Base-by-base conservation (phyloP, 2,797 vertebrate genomes). In the Merluccius polli region DNA sequence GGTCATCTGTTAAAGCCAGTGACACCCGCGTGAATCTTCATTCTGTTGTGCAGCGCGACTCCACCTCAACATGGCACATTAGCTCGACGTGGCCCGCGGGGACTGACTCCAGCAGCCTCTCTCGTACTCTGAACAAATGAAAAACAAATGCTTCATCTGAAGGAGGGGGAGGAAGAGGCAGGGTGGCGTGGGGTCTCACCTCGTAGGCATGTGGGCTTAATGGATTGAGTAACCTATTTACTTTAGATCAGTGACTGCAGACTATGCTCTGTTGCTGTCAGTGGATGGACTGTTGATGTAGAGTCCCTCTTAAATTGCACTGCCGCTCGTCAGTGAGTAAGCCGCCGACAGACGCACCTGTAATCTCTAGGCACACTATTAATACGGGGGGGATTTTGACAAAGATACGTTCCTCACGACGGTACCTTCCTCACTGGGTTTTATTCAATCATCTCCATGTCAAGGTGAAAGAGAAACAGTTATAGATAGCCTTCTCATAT, bases 71-170 rank as follows among this genome's bases (percentile, higher is more conserved):
- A 94, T 79, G 91, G 91, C 93, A 95, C 92, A 94, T 95, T 96
- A 94, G 92, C 78, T 92, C 92, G 88, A 89, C 92, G 92, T 92
- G 80, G 82, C 91, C 92, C 81, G 0, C 78, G 88, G 89, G 87
- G 91, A 92, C 87, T 84, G 91, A 93, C 85, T 93, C 93, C 86
- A 80, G 86, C 89, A 59, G 52, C 84, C 33, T 32, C 35, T 33
- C 44, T 63, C 24, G 2, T 18, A 13, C 44, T 68, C 68, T 65
- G 81, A 84, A 87, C 91, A 95, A 95, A 94, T 92, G 93, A 93
- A 95, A 68, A 96, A 94, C 94, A 95, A 95, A 94, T 93, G 89
- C 92, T 91, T 80, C 85, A 91, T 92, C 90, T 90, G 87, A 81
- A 88, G 87, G 86, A 93, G 88, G 88, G 83, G 84, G 87, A 87